These are phyloP conservation scores for Melanocharis versteri DNA, from an alignment of 2,113 vertebrate species.

Conservation along the genomic window DNA sequence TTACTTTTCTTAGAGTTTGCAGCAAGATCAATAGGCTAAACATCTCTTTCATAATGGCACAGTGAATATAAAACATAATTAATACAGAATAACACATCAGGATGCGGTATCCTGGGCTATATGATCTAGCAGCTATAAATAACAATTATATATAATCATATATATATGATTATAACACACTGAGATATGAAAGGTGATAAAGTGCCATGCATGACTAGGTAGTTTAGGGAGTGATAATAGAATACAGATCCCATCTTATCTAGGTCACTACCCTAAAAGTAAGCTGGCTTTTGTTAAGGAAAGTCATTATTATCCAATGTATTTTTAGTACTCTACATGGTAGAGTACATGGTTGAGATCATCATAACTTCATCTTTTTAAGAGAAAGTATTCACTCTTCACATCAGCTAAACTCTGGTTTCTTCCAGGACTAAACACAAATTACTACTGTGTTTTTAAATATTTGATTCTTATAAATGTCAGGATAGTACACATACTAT, in stretches of 20 bases:
- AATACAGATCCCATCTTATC: constrained; percentile 4
- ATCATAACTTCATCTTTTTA: neutral
- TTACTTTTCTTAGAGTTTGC: neutral
- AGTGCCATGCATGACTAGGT: neutral
- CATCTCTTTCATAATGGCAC: neutral
- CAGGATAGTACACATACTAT: neutral
- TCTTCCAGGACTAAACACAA: neutral
- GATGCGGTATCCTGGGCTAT: neutral
- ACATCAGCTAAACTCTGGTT: neutral
- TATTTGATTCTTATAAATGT: neutral
- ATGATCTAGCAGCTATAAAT: neutral
- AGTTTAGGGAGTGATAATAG: neutral
- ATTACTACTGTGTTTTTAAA: neutral
- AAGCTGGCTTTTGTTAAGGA: neutral
- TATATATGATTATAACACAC: neutral
- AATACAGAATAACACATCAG: neutral
- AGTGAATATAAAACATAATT: neutral
- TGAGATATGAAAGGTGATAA: neutral
- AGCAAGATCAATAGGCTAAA: neutral
- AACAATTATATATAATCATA: too few species aligned
- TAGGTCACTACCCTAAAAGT: neutral
- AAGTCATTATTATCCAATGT: neutral
- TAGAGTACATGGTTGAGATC: neutral
- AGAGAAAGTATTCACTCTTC: neutral
- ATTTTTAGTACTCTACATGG: neutral